Conservation (phyloP, 2,888 invertebrate species). For the Pyrrhia umbra region DNA sequence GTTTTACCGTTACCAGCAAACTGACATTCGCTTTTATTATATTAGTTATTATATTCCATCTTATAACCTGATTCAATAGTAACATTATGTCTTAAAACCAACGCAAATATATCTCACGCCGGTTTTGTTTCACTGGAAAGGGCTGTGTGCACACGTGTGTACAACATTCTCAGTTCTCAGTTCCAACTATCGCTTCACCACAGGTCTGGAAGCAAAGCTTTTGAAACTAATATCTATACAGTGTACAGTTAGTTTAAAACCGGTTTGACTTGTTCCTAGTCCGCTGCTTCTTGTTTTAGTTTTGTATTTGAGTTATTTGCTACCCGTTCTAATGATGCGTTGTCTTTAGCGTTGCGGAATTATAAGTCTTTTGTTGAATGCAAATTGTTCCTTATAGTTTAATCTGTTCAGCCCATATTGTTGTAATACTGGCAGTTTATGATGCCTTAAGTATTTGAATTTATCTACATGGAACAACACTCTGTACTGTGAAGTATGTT, state of each 20-base stretch:
- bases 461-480: too few relatives aligned
- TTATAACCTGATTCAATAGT: not conserved
- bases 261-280: conserved; percentile 19
- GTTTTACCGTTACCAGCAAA: too few relatives aligned
- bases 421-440: too few relatives aligned
- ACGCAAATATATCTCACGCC: conserved; percentile 29
- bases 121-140: conserved; percentile 16
- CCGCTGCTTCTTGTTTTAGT: conserved; percentile 20
- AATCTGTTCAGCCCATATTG: too few relatives aligned
- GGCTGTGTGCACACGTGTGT: conserved; percentile 12
- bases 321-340: conserved; percentile 6
- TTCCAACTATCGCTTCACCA: conserved; percentile 10
- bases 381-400: too few relatives aligned
- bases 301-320: conserved; percentile 31
- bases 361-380: too few relatives aligned
- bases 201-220: conserved; percentile 31
- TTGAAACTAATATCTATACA: conserved; percentile 45
- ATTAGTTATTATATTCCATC: not conserved
- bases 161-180: conserved; percentile 12
- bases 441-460: too few relatives aligned
- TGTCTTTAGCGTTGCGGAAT: too few relatives aligned
- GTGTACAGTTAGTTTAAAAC: conserved; percentile 44
- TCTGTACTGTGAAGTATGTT: too few relatives aligned
- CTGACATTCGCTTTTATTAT: not conserved
- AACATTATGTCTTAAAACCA: conserved; percentile 1